These are phyloP conservation scores for Gari tellinella DNA, from an alignment of 2,888 invertebrate genomes.

Conservation along the genomic window DNA sequence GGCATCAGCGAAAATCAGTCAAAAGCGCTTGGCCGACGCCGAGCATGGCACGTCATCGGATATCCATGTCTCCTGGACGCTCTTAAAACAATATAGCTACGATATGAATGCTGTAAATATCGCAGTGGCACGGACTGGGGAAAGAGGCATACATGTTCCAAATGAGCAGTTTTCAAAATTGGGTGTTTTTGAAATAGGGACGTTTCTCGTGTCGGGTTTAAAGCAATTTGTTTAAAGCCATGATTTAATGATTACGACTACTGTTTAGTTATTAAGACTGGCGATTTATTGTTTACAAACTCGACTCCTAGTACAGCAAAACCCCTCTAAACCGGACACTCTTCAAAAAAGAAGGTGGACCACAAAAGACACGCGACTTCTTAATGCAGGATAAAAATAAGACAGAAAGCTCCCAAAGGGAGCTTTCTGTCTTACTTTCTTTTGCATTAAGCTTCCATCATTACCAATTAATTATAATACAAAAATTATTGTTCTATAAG, in stretches of 20 bases:
- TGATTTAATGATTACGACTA: constrained; percentile 33
- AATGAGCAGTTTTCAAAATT: constrained; percentile 47
- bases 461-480: too few relatives aligned
- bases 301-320: too few relatives aligned
- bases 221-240: constrained; percentile 13
- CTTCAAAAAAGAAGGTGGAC: too few relatives aligned
- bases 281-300: too few relatives aligned
- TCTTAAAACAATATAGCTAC: constrained; percentile 54
- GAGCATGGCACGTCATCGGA: constrained; percentile 25
- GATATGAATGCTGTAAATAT: constrained; percentile 40
- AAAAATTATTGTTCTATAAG: too few relatives aligned
- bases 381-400: too few relatives aligned
- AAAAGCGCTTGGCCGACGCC: constrained; percentile 21
- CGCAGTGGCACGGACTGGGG: constrained; percentile 23
- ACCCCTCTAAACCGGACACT: too few relatives aligned
- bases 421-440: too few relatives aligned
- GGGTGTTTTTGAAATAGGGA: constrained; percentile 33
- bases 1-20: constrained; percentile 31
- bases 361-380: too few relatives aligned
- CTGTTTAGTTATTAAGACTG: constrained; percentile 12
- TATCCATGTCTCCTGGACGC: constrained; percentile 37
- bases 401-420: too few relatives aligned
- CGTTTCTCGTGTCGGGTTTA: constrained; percentile 20
- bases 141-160: constrained; percentile 45
- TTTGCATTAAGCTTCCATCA: too few relatives aligned